A percentile compares a stretch with the other conserved stretches of the same genome.
Conservation (phyloP, 1,140 invertebrate genomes). For the Tribolium castaneum region DNA sequence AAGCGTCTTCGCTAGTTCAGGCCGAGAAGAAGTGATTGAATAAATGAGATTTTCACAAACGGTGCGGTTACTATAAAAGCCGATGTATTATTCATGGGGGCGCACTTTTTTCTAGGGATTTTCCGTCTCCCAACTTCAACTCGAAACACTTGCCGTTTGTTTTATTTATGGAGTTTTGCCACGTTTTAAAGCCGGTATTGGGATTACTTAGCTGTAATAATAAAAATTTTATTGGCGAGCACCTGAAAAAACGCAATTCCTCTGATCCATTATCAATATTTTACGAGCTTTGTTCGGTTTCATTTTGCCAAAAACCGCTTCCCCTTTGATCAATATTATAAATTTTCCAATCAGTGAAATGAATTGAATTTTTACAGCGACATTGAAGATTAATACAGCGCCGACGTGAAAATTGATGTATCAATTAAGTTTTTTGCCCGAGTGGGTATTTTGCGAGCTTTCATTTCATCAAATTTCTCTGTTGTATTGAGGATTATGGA, state of each 20-base stretch:
- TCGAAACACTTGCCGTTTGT: slow-evolving; percentile 40
- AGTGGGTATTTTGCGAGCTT: not conserved
- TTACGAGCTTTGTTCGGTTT: no score
- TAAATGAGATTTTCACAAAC: slow-evolving; percentile 55
- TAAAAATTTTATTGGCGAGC: no score
- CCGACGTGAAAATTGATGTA: not conserved
- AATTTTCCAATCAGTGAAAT: not conserved
- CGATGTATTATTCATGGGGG: slow-evolving; percentile 51
- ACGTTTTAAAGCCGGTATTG: slow-evolving; percentile 41
- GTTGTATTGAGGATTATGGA: not conserved
- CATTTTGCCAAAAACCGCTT: no score
- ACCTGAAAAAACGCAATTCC: no score
- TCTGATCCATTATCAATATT: no score
- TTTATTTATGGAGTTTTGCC: slow-evolving; percentile 42
- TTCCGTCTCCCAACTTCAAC: slow-evolving; percentile 31
- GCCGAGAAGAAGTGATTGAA: slow-evolving; percentile 50
- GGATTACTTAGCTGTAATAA: slow-evolving; percentile 22
- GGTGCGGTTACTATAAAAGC: slow-evolving; percentile 47
- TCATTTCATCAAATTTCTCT: not conserved
- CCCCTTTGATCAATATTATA: not conserved
- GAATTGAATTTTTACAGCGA: not conserved
- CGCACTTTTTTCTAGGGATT: slow-evolving; percentile 40
- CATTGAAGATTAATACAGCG: not conserved
- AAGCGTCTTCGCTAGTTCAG: slow-evolving; percentile 38
- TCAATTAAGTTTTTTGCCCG: not conserved